Evolutionary conservation across 2,797 vertebrate genomes (phyloP).

Genomic region (Telmatherina bonti): DNA sequence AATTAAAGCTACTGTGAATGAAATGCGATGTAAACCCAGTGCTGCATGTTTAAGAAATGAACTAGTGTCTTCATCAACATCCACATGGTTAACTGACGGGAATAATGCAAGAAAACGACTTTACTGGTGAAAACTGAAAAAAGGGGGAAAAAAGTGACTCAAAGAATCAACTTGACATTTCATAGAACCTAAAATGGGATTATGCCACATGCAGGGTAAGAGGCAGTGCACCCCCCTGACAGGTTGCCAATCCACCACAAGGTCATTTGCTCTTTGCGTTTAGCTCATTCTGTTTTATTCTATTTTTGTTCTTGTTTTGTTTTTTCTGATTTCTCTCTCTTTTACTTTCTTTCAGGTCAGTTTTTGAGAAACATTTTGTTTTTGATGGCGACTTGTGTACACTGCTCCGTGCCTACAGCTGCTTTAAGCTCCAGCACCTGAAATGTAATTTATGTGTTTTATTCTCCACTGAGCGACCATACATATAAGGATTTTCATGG

Average conservation of each 20-base stretch:
- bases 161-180: neutral
- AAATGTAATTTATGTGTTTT: neutral
- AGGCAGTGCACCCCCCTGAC: too few relatives aligned
- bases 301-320: neutral
- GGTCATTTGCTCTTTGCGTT: neutral
- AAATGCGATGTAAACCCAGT: neutral
- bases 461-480: neutral
- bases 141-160: too few relatives aligned
- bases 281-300: neutral
- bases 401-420: neutral
- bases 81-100: neutral
- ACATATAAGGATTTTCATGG: neutral
- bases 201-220: too few relatives aligned
- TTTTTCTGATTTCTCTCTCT: conserved; percentile 27
- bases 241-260: too few relatives aligned
- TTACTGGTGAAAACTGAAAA: too few relatives aligned
- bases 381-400: neutral
- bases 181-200: neutral
- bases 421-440: neutral
- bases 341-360: neutral
- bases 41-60: neutral
- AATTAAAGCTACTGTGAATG: neutral
- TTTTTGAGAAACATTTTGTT: neutral
- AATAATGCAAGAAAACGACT: neutral
- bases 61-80: too few relatives aligned